phyloP scores from a whole-genome alignment of 2,113 vertebrate genomes.

The Haemorhous mexicanus region DNA sequence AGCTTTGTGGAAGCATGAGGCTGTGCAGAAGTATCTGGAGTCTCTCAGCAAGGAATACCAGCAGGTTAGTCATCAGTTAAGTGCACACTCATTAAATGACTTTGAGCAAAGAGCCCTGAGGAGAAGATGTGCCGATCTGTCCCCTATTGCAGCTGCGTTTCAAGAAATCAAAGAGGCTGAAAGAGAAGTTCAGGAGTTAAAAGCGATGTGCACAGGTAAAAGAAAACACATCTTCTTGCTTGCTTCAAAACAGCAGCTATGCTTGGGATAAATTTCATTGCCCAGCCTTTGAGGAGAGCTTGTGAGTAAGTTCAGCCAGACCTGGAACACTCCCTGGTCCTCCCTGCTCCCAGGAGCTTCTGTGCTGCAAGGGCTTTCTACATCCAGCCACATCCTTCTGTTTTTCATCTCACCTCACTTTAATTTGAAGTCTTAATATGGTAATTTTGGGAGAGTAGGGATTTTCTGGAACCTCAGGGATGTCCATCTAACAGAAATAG shows the following conservation, averaged over 20 bases:
- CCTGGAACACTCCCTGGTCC: background rate
- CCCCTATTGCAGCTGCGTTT: slow-evolving; percentile 62
- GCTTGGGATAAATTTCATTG: background rate
- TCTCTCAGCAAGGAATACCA: slow-evolving; percentile 70
- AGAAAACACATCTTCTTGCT: background rate
- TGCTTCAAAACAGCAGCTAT: background rate
- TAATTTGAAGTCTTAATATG: background rate
- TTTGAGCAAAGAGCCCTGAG: slow-evolving; percentile 57
- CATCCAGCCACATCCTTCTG: background rate
- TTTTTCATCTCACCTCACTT: background rate
- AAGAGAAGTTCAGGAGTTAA: slow-evolving; percentile 73
- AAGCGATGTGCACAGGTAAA: slow-evolving; percentile 76
- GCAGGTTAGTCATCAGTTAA: slow-evolving; percentile 48
- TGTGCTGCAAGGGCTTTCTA: background rate
- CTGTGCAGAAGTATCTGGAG: slow-evolving; percentile 72
- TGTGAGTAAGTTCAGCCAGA: background rate
- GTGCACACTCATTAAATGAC: slow-evolving; percentile 41
- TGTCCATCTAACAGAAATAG: background rate
- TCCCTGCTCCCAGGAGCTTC: background rate
- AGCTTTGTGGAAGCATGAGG: slow-evolving; percentile 66
- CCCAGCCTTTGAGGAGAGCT: background rate
- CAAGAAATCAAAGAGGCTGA: slow-evolving; percentile 70
- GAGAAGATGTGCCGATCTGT: slow-evolving; percentile 62
- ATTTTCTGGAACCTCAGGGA: background rate
- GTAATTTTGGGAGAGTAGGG: background rate